Percentiles rank a stretch among this genome's conserved stretches.
phyloP scores from a whole-genome alignment of 2,888 invertebrate species.

The Physocephala rufipes region DNA sequence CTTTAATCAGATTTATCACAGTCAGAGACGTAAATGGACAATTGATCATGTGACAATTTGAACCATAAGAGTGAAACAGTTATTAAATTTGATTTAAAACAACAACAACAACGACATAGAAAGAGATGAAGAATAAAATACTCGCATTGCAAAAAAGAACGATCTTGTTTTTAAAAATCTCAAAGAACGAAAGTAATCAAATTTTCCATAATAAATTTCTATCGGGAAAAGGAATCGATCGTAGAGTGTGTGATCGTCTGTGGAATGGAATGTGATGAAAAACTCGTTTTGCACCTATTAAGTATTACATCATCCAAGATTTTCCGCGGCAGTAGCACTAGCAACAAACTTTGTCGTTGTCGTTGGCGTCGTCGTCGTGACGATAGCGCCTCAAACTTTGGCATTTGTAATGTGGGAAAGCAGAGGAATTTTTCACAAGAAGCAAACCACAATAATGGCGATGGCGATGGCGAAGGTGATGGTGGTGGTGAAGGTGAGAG shows the following conservation, averaged over 20 bases:
- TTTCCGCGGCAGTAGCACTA: slow-evolving; percentile 21
- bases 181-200: background rate
- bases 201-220: too few relatives aligned
- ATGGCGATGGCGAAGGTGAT: background rate
- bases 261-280: slow-evolving; percentile 20
- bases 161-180: background rate
- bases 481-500: background rate
- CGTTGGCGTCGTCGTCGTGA: background rate
- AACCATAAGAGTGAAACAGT: too few relatives aligned
- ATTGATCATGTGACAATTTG: too few relatives aligned
- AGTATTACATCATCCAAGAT: slow-evolving; percentile 26
- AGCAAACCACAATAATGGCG: background rate
- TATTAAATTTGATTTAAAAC: too few relatives aligned
- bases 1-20: too few relatives aligned
- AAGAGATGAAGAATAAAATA: too few relatives aligned
- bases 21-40: too few relatives aligned
- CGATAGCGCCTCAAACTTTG: slow-evolving; percentile 27
- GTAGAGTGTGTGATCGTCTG: too few relatives aligned
- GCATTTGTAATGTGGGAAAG: slow-evolving; percentile 19
- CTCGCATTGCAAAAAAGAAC: too few relatives aligned
- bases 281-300: slow-evolving; percentile 16
- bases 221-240: background rate
- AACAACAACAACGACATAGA: too few relatives aligned
- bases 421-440: slow-evolving; percentile 14
- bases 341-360: background rate